Base-by-base conservation (phyloP, 2,797 vertebrate genomes). In the Anolis apletophallus region DNA sequence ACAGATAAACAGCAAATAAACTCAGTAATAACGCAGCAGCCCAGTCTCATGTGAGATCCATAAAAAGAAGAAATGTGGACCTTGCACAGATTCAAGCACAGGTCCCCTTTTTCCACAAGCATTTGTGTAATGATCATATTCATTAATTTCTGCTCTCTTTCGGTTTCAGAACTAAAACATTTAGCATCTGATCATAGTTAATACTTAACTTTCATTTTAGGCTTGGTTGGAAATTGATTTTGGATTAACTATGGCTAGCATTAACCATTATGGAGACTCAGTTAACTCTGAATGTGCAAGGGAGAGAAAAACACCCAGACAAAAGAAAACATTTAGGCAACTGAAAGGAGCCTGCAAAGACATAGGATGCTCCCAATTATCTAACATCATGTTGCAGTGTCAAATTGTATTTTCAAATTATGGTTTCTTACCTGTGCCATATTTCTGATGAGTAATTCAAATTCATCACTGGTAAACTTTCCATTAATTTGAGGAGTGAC, bases 351-450 rank as follows among this genome's bases (percentile, higher is more conserved):
- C 5, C 19, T 61, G 76, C 7, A 86, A 86, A 72, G n/a, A 29
- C 57, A 14, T 34, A 36, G 10, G 5, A 57, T 36, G 9, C 14
- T 87, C 29, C 36, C 50, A 86, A 74, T 46, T 10, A 40, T 40
- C 13, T 82, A 68, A 68, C 9, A 61, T 40, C 34, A 69, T 3
- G 32, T 55, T 32, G 46, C 11, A 61, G 7, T 73, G 29, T 13
- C 55, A 80, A 80, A 78, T 5, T 16, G 29, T 29, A 29, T 23
- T 55, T 67, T 34, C 10, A 83, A 86, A n/a, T 85, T 85, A 50
- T 29, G 0, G 19, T 85, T 17, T 86, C 90, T 88, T 96, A 99
- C 98, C 97, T 99, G 98, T 50, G 98, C 98, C 98, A 99, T 99
- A 87, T 96, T 97, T 84, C 97, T 97, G 84, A 99, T 97, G 59